Conservation (phyloP, 2,888 invertebrate species). For the Drosophila nr. perissopoda region DNA sequence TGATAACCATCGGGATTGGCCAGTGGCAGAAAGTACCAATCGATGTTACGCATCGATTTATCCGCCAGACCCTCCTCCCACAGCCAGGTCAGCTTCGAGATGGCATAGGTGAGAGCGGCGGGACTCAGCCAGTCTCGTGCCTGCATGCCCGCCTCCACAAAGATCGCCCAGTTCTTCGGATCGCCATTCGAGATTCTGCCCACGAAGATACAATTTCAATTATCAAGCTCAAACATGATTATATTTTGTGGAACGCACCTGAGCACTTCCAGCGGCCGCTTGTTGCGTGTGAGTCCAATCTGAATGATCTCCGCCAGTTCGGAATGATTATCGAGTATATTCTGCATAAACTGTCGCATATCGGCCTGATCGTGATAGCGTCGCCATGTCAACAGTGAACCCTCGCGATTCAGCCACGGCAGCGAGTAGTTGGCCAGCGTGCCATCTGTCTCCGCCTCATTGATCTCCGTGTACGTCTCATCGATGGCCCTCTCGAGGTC, state of each 20-base stretch:
- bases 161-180: conserved; percentile 87
- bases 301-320: conserved; percentile 89
- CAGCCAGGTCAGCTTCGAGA: conserved; percentile 89
- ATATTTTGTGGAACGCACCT: conserved; percentile 34
- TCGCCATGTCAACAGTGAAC: conserved; percentile 88
- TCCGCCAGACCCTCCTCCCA: conserved; percentile 85
- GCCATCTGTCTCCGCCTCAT: conserved; percentile 86
- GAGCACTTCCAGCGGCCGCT: conserved; percentile 89
- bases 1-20: conserved; percentile 94
- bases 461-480: conserved; percentile 87
- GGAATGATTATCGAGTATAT: conserved; percentile 89
- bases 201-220: background rate
- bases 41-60: conserved; percentile 89
- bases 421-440: conserved; percentile 50
- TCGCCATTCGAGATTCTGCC: conserved; percentile 89
- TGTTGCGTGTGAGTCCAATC: conserved; percentile 91
- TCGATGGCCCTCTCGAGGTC: conserved; percentile 92
- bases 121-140: conserved; percentile 95
- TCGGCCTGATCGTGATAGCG: conserved; percentile 90
- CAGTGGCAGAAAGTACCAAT: conserved; percentile 92
- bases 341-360: conserved; percentile 90
- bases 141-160: conserved; percentile 92
- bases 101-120: conserved; percentile 91
- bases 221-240: background rate
- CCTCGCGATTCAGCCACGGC: conserved; percentile 82